These are phyloP conservation scores for Ophioninae sp. DNA, from an alignment of 2,888 invertebrate genomes.

Conservation along the genomic window DNA sequence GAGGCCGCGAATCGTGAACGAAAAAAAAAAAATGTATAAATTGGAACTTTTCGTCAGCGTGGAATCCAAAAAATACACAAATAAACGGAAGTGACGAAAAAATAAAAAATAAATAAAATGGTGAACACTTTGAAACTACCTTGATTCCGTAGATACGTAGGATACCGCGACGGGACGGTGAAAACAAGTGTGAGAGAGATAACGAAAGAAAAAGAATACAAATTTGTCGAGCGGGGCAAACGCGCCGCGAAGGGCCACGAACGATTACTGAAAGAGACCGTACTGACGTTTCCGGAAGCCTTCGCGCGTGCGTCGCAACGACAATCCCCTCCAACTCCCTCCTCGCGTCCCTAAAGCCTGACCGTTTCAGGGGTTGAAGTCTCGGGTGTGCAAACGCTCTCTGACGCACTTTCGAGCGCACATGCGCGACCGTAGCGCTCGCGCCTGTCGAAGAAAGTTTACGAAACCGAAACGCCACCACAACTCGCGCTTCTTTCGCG, in stretches of 20 bases:
- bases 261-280: constrained; percentile 64
- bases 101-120: background rate
- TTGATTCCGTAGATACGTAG: background rate
- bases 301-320: constrained; percentile 59
- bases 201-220: constrained; percentile 28
- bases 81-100: background rate
- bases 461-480: background rate
- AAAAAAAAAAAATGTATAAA: background rate
- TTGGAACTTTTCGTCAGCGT: background rate
- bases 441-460: background rate
- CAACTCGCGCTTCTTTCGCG: background rate
- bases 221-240: constrained; percentile 30
- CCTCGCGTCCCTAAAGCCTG: background rate
- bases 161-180: background rate
- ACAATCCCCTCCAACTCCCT: background rate
- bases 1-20: background rate
- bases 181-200: background rate
- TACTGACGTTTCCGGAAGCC: constrained; percentile 59
- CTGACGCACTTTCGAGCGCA: too few relatives aligned
- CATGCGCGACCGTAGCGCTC: background rate
- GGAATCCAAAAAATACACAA: background rate
- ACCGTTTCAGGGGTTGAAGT: too few relatives aligned
- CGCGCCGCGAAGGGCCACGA: constrained; percentile 58
- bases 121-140: background rate
- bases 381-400: too few relatives aligned